phyloP scores from a whole-genome alignment of 2,888 invertebrate genomes.

The Eilema sororculum region DNA sequence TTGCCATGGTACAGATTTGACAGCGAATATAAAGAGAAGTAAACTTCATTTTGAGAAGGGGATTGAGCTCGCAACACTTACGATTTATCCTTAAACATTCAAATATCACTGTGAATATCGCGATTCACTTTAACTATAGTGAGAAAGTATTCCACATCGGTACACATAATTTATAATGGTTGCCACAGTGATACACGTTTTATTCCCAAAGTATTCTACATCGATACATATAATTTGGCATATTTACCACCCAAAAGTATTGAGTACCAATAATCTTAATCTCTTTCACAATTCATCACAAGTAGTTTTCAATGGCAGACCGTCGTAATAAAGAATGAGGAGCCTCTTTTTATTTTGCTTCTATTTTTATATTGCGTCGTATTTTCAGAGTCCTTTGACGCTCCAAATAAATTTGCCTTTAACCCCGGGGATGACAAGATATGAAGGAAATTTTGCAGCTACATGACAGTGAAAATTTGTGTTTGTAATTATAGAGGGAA shows the following conservation, averaged over 20 bases:
- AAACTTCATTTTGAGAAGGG: too few species aligned
- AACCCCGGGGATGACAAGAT: slow-evolving; percentile 19
- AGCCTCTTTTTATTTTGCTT: slow-evolving; percentile 11
- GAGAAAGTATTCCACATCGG: too few species aligned
- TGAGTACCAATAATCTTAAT: background rate
- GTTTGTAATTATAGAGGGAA: slow-evolving; percentile 10
- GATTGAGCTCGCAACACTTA: too few species aligned
- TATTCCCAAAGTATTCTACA: too few species aligned
- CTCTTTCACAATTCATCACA: background rate
- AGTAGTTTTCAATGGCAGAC: background rate
- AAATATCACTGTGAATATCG: too few species aligned
- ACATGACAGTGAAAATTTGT: slow-evolving; percentile 17
- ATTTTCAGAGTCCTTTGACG: slow-evolving; percentile 34
- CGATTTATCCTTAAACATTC: too few species aligned
- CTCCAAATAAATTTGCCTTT: slow-evolving; percentile 26
- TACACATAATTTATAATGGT: too few species aligned
- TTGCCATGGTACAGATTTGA: too few species aligned
- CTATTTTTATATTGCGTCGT: slow-evolving; percentile 27
- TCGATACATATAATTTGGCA: too few species aligned
- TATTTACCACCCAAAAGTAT: background rate
- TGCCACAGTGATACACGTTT: too few species aligned
- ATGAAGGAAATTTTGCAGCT: slow-evolving; percentile 17
- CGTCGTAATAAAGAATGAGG: background rate
- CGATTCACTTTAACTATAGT: too few species aligned
- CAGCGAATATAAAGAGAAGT: too few species aligned